These are phyloP conservation scores for Pitangus sulphuratus DNA, from an alignment of 2,797 vertebrate genomes.

Conservation along the genomic window DNA sequence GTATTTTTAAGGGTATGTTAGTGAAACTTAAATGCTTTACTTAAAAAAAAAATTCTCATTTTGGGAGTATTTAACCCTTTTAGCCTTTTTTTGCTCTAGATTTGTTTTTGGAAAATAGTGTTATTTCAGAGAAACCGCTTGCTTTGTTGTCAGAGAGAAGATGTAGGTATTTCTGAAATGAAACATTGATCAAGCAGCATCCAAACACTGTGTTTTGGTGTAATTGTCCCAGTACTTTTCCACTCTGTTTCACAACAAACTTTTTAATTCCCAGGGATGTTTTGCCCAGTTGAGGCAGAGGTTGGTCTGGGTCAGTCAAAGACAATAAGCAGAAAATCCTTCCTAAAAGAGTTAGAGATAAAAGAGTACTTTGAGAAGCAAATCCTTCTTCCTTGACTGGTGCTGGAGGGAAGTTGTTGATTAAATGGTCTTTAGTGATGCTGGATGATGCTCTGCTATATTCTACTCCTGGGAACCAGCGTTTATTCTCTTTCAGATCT, in stretches of 20 bases:
- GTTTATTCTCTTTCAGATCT: not conserved
- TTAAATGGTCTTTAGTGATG: not conserved
- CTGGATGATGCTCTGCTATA: not conserved
- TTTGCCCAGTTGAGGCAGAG: not conserved
- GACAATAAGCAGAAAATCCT: not conserved
- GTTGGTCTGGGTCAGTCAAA: not conserved
- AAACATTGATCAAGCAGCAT: not conserved
- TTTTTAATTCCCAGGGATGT: not conserved
- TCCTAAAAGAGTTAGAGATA: not conserved
- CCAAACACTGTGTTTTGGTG: not conserved
- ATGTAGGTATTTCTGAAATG: constrained; percentile 3
- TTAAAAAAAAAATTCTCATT: not conserved
- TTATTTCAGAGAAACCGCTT: not conserved
- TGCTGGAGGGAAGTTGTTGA: not conserved
- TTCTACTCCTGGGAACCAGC: fast-evolving
- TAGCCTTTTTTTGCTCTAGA: not conserved
- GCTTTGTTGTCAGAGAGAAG: constrained; percentile 11
- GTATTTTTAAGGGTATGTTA: not conserved
- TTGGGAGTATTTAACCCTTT: not conserved
- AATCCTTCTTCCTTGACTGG: not conserved
- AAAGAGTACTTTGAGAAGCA: not conserved
- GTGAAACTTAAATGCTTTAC: not conserved
- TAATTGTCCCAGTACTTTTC: not conserved
- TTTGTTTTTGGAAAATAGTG: not conserved
- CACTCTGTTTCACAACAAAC: not conserved